phyloP scores from a whole-genome alignment of 2,888 invertebrate species.

The Drosophila nr. perissopoda region DNA sequence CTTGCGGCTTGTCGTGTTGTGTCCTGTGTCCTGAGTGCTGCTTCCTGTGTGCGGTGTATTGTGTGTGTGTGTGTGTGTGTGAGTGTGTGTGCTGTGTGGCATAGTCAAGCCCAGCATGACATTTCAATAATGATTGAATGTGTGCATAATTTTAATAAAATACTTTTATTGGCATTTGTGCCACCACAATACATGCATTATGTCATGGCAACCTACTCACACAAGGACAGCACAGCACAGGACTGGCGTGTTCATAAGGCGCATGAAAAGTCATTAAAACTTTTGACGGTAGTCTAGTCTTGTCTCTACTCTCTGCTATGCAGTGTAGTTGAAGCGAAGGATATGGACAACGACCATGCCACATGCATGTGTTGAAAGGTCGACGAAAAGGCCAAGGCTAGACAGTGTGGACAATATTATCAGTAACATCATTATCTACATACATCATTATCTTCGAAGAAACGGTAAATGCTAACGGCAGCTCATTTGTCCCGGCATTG shows the following conservation, averaged over 20 bases:
- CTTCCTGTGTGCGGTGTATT: not conserved
- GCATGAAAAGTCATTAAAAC: conserved; percentile 77
- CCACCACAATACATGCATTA: conserved; percentile 57
- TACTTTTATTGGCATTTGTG: conserved; percentile 80
- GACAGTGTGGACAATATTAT: conserved; percentile 40
- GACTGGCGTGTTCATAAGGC: conserved; percentile 53
- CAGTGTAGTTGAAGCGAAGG: not conserved
- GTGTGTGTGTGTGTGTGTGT: not conserved
- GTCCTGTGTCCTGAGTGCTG: conserved; percentile 22
- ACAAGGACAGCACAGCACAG: conserved; percentile 23
- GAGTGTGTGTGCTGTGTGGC: conserved; percentile 10
- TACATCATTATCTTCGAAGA: conserved; percentile 17
- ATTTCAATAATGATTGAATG: conserved; percentile 81
- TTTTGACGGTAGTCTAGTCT: conserved; percentile 53
- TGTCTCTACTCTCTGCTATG: not conserved
- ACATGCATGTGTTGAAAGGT: conserved; percentile 57
- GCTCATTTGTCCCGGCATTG: conserved; percentile 44
- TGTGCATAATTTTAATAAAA: conserved; percentile 80
- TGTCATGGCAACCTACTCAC: conserved; percentile 13
- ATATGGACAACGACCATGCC: conserved; percentile 6
- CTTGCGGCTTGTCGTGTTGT: conserved; percentile 37
- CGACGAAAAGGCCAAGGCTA: conserved; percentile 63
- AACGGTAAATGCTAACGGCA: conserved; percentile 1
- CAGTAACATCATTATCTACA: conserved; percentile 30
- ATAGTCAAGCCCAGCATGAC: conserved; percentile 58